Evolutionary conservation across 2,888 invertebrate genomes (phyloP), one percentile per base, ranked within the genome.

Genomic region (Hybos culiciformis): DNA sequence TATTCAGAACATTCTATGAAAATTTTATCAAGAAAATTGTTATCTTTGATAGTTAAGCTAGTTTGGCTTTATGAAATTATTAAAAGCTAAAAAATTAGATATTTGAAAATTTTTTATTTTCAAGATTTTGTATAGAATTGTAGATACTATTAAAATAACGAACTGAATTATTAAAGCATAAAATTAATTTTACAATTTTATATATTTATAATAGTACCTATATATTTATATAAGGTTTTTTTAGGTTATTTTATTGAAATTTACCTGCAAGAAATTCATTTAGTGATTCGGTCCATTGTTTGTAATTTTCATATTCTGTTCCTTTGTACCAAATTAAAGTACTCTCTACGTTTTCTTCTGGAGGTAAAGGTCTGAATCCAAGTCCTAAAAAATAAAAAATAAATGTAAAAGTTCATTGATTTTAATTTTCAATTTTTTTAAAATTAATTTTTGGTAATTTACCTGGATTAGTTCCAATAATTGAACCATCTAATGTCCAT

Each of bases 241-340:
- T 8, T 19, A 32, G 14, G 26, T 19, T 20, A 41, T 41, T 40
- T 17, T 5, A 26, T 18, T 11, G 12, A 18, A 26, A 66, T 73
- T 71, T 65, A 92, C 92, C 79, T 60, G 77, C 75, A 46, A 93
- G 71, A 63, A 88, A 92, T 11, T 74, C 61, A 43, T 80, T 75
- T 37, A 91, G 64, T 44, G 82, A 75, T 19, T 81, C 72, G 18
- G 78, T 80, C 90, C 91, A 91, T 57, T 78, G 77, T 50, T 77
- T 71, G 58, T 80, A 85, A 59, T 84, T 84, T 39, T 76, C 75
- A 43, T 73, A 72, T 47, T 83, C 79, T 14, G 84, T 83, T 33
- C 84, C 86, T 61, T 82, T 83, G 70, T 92, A 94, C 84, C 92
- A 88, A 63, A 98, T 91, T 50, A 98, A 74, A 26, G 94, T 93